Evolutionary conservation across 2,888 invertebrate species (phyloP).

Genomic region (Lingula anatina): DNA sequence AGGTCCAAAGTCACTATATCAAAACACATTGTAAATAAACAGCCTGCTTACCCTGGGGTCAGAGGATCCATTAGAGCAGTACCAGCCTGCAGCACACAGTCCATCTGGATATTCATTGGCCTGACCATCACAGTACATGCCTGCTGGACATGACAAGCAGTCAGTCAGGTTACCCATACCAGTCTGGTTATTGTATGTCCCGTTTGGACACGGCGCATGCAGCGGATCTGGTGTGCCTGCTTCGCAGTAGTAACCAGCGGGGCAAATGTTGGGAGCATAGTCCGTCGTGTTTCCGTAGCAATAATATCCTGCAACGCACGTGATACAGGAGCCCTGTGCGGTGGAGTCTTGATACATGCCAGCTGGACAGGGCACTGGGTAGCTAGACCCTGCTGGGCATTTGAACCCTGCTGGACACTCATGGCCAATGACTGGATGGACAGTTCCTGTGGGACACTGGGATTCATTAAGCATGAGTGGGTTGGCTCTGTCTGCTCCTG

Average conservation of each 20-base stretch:
- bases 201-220: slow-evolving; percentile 31
- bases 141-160: slow-evolving; percentile 29
- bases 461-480: slow-evolving; percentile 36
- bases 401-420: slow-evolving; percentile 38
- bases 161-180: slow-evolving; percentile 18
- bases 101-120: slow-evolving; percentile 32
- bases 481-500: slow-evolving; percentile 33
- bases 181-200: slow-evolving; percentile 32
- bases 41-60: slow-evolving; percentile 19
- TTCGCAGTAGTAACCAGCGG: slow-evolving; percentile 33
- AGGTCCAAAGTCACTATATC: no score
- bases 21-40: no score
- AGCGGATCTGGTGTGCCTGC: slow-evolving; percentile 29
- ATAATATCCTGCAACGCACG: slow-evolving; percentile 41
- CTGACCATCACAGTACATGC: slow-evolving; percentile 36
- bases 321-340: slow-evolving; percentile 34
- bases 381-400: slow-evolving; percentile 34
- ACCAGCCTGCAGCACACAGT: slow-evolving; percentile 36
- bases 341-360: slow-evolving; percentile 42
- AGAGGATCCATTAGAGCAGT: slow-evolving; percentile 34
- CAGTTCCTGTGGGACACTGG: slow-evolving; percentile 39
- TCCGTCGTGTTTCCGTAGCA: slow-evolving; percentile 42
- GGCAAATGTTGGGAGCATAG: slow-evolving; percentile 32
- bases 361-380: slow-evolving; percentile 40
- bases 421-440: slow-evolving; percentile 44